Evolutionary conservation across 92 coral and sea anemone species (phyloP).

Genomic region (Actinostola sp.): DNA sequence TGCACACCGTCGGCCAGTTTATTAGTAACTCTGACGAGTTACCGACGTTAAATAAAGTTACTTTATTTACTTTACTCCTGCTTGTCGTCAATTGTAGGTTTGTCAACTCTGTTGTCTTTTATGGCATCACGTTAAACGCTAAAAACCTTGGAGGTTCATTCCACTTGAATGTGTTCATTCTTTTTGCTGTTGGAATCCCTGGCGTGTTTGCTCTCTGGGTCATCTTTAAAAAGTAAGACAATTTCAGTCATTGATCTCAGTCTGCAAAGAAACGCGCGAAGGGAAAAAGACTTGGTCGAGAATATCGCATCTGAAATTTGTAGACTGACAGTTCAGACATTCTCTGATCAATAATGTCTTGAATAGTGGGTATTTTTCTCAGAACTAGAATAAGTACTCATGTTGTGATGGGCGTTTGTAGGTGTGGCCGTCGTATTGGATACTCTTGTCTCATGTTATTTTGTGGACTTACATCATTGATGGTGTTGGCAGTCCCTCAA

Average conservation of each 20-base stretch:
- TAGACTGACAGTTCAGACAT: too few species aligned
- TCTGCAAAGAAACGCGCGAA: background rate
- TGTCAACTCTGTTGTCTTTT: constrained; percentile 32
- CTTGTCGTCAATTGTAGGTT: constrained; percentile 19
- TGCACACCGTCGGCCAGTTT: too few species aligned
- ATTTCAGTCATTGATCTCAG: background rate
- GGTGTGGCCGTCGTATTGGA: constrained; percentile 47
- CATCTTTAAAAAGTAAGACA: constrained; percentile 8
- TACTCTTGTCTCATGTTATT: constrained; percentile 26
- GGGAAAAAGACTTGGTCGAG: too few species aligned
- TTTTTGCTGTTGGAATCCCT: constrained; percentile 30
- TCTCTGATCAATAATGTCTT: too few species aligned
- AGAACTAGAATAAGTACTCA: background rate
- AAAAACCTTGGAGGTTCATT: constrained; percentile 47
- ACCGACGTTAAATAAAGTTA: too few species aligned
- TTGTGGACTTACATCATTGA: constrained; percentile 29
- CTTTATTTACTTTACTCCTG: background rate
- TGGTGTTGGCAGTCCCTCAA: constrained; percentile 37
- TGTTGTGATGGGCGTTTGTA: background rate
- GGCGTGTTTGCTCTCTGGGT: constrained; percentile 13
- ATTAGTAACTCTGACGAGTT: too few species aligned
- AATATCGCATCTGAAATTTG: too few species aligned
- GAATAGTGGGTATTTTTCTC: background rate
- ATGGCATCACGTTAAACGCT: constrained; percentile 47
- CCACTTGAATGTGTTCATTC: constrained; percentile 34